Evolutionary conservation across 2,888 invertebrate species (phyloP).

Genomic region (Siphlonurus alternatus): DNA sequence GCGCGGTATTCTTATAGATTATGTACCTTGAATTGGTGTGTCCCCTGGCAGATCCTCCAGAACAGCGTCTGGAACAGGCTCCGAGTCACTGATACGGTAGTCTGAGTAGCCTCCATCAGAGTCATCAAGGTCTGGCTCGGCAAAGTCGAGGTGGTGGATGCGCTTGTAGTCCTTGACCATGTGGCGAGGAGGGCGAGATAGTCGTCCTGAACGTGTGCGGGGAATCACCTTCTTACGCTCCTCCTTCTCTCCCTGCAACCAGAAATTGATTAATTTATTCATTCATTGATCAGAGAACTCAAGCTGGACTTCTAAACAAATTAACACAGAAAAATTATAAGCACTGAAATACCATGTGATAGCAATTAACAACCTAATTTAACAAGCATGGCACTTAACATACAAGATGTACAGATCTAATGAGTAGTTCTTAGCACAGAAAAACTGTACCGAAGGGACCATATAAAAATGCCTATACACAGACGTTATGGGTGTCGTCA

Average conservation of each 20-base stretch:
- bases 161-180: constrained; percentile 42
- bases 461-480: too few species aligned
- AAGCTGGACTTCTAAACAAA: too few species aligned
- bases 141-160: constrained; percentile 35
- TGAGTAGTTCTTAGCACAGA: too few species aligned
- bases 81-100: constrained; percentile 26
- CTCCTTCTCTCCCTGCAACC: constrained; percentile 30
- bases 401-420: too few species aligned
- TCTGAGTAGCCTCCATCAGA: constrained; percentile 41
- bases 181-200: constrained; percentile 40
- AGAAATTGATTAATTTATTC: not conserved
- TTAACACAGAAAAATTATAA: too few species aligned
- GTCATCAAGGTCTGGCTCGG: constrained; percentile 35
- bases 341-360: too few species aligned
- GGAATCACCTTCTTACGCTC: constrained; percentile 28
- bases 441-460: too few species aligned
- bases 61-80: constrained; percentile 9
- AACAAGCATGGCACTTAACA: too few species aligned
- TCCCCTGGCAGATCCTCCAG: not conserved
- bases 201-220: constrained; percentile 35
- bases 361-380: too few species aligned
- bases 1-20: too few species aligned
- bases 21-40: too few species aligned
- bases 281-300: not conserved
- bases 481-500: too few species aligned